Percentiles rank a stretch among this genome's conserved stretches.
These are phyloP conservation scores for Nemurella pictetii DNA, from an alignment of 2,888 invertebrate genomes.

Conservation along the genomic window DNA sequence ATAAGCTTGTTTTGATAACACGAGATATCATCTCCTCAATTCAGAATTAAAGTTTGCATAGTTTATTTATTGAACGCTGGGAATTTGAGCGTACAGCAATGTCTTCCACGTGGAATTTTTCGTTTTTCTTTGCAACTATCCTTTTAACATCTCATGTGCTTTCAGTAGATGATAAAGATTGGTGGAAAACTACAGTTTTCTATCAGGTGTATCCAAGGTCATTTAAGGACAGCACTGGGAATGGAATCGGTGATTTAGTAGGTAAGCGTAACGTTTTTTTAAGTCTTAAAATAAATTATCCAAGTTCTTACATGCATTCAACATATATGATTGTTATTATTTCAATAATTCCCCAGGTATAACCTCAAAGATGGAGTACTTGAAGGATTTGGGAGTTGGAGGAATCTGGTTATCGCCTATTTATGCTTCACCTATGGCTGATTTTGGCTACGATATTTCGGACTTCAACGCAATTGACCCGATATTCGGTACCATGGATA, in stretches of 20 bases:
- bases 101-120: too few relatives aligned
- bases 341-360: conserved; percentile 54
- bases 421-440: conserved; percentile 79
- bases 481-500: conserved; percentile 72
- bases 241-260: conserved; percentile 84
- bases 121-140: too few relatives aligned
- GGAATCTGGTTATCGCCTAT: conserved; percentile 86
- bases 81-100: too few relatives aligned
- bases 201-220: conserved; percentile 88
- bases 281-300: background rate
- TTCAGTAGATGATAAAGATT: conserved; percentile 55
- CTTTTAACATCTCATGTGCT: background rate
- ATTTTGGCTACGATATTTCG: conserved; percentile 86
- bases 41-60: background rate
- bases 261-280: conserved; percentile 64
- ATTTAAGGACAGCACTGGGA: conserved; percentile 79
- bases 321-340: too few relatives aligned
- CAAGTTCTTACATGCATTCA: background rate
- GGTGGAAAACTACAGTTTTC: conserved; percentile 81
- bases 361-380: conserved; percentile 62
- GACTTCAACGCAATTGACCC: conserved; percentile 73
- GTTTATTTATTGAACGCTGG: too few relatives aligned
- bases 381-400: conserved; percentile 69
- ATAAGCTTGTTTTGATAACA: background rate
- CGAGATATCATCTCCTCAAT: background rate